Evolutionary conservation across 2,888 invertebrate species (phyloP).

Genomic region (Sarcophaga rosellei): DNA sequence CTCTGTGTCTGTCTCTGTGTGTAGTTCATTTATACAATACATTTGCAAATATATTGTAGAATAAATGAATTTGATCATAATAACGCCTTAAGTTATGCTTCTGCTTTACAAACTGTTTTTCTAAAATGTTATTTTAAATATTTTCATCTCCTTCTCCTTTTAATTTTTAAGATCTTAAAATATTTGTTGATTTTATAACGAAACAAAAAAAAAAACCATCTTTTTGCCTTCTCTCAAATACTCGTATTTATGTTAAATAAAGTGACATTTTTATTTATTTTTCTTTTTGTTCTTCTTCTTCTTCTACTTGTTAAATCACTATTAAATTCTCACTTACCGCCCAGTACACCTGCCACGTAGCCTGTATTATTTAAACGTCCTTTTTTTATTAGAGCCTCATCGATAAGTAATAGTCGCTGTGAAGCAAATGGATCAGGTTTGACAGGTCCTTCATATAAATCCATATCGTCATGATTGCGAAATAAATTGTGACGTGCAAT

Average conservation of each 20-base stretch:
- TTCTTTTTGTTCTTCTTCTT: background rate
- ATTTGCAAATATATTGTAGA: background rate
- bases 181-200: conserved; percentile 26
- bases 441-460: conserved; percentile 93
- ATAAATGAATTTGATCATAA: background rate
- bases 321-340: conserved; percentile 76
- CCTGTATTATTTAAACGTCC: conserved; percentile 75
- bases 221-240: no score
- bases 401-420: conserved; percentile 78
- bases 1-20: background rate
- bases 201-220: no score
- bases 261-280: conserved; percentile 1
- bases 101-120: background rate
- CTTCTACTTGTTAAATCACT: background rate
- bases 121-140: background rate
- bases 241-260: no score
- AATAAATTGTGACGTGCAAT: conserved; percentile 94
- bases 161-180: conserved; percentile 27
- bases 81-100: conserved; percentile 51
- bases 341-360: conserved; percentile 77
- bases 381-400: conserved; percentile 79
- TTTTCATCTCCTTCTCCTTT: background rate
- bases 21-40: background rate
- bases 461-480: conserved; percentile 93
- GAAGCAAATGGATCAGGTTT: conserved; percentile 89